Conservation (phyloP, 2,113 vertebrate genomes). For the Pionites leucogaster region DNA sequence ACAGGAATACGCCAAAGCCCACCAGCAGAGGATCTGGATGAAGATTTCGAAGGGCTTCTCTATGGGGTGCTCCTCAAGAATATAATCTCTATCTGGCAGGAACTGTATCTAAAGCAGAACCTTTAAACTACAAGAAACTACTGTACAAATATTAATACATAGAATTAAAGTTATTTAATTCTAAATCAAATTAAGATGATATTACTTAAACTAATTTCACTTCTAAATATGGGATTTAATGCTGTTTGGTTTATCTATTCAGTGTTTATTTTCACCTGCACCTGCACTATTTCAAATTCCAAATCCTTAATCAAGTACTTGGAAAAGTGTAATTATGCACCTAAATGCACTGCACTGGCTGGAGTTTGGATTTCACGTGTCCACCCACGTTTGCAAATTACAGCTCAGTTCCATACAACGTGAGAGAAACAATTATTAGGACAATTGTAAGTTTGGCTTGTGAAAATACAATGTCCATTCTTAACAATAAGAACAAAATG, state of each 20-base stretch:
- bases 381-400: not conserved
- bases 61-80: not conserved
- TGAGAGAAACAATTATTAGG: not conserved
- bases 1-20: not conserved
- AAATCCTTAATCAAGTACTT: not conserved
- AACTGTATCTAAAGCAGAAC: not conserved
- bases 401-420: not conserved
- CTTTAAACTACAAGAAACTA: not conserved
- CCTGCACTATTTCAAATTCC: not conserved
- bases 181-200: not conserved
- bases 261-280: not conserved
- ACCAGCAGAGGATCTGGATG: not conserved
- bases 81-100: not conserved
- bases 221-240: not conserved
- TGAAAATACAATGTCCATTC: not conserved
- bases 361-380: not conserved
- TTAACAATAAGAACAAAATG: not conserved
- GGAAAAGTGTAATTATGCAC: not conserved
- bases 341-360: not conserved
- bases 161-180: not conserved
- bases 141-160: not conserved
- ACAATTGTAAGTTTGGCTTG: not conserved
- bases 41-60: not conserved
- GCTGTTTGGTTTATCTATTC: not conserved
- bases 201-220: not conserved